phyloP scores from a whole-genome alignment of 2,888 invertebrate species.

The Megamerina dolium region DNA sequence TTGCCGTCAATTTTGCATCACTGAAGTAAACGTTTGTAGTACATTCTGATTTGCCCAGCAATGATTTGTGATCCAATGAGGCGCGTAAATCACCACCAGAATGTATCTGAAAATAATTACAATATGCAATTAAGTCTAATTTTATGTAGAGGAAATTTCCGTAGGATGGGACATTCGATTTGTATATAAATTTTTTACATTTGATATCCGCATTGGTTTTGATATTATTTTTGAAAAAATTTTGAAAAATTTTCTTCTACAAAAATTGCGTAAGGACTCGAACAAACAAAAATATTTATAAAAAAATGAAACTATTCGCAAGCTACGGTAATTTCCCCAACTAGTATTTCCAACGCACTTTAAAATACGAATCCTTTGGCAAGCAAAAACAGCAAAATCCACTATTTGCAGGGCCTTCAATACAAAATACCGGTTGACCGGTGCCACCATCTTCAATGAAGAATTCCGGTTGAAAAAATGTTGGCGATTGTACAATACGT shows the following conservation, averaged over 20 bases:
- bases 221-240: no score
- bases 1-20: conserved; percentile 61
- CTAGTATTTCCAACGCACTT: conserved; percentile 20
- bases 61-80: conserved; percentile 67
- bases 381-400: conserved; percentile 54
- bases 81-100: conserved; percentile 42
- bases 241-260: no score
- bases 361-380: conserved; percentile 40
- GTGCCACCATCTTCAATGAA: conserved; percentile 60
- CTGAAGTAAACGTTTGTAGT: conserved; percentile 72
- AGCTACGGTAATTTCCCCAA: not conserved
- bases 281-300: no score
- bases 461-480: conserved; percentile 62
- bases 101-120: conserved; percentile 51
- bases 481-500: conserved; percentile 63
- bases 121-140: conserved; percentile 3
- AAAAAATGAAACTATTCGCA: no score
- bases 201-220: no score
- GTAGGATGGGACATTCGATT: no score
- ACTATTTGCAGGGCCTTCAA: conserved; percentile 65
- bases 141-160: no score
- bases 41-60: conserved; percentile 62
- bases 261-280: no score
- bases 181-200: no score
- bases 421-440: conserved; percentile 57